phyloP scores from a whole-genome alignment of 2,888 invertebrate species.

The Eretmocerus hayati region DNA sequence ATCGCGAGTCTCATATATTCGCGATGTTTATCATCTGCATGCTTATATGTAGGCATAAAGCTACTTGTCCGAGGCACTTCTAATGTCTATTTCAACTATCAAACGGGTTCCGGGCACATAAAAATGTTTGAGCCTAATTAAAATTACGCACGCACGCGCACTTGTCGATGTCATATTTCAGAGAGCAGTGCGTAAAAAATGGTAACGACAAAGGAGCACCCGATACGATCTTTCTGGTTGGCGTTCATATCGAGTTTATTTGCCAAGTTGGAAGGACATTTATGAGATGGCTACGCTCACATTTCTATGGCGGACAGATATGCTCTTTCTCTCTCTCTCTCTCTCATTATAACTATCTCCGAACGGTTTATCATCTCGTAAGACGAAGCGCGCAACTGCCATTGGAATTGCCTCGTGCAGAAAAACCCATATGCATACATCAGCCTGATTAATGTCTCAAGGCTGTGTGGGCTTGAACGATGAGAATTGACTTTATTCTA shows the following conservation, averaged over 20 bases:
- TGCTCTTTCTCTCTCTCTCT: neutral
- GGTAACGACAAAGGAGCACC: conserved; percentile 9
- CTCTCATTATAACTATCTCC: conserved; percentile 9
- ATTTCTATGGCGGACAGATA: neutral
- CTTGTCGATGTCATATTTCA: too few relatives aligned
- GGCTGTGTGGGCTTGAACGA: neutral
- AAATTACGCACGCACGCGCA: conserved; percentile 2
- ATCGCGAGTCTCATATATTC: too few relatives aligned
- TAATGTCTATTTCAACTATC: conserved; percentile 13
- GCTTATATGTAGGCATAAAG: conserved; percentile 11
- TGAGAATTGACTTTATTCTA: neutral
- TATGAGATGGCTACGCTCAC: conserved; percentile 4
- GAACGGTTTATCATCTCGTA: conserved; percentile 15
- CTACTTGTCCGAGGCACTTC: conserved; percentile 4
- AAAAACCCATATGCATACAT: conserved; percentile 12
- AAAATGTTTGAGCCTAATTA: neutral
- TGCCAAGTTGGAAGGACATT: conserved; percentile 16
- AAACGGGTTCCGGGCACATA: conserved; percentile 9
- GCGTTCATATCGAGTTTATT: conserved; percentile 15
- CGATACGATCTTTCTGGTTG: conserved; percentile 10
- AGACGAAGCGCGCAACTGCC: conserved; percentile 11
- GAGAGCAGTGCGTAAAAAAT: too few relatives aligned
- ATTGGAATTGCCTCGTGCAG: conserved; percentile 15
- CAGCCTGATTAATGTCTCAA: conserved; percentile 8
- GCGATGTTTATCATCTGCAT: conserved; percentile 8